These are phyloP conservation scores for Gymnosoma rotundatum DNA, from an alignment of 2,888 invertebrate genomes.

Conservation along the genomic window DNA sequence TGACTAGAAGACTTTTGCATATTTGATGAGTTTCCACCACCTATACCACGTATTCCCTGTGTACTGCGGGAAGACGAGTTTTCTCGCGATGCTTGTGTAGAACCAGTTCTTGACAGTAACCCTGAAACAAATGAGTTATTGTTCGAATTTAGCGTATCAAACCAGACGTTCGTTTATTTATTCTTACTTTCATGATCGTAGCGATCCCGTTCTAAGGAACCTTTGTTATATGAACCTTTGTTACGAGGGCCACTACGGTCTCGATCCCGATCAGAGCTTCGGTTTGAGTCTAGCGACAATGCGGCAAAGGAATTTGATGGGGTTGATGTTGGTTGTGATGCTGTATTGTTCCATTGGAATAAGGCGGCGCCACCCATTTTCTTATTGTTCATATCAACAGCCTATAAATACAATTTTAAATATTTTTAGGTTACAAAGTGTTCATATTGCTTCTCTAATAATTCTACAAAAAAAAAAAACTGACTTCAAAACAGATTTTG, in stretches of 20 bases:
- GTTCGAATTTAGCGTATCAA: background rate
- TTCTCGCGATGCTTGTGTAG: conserved; percentile 84
- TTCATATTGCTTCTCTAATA: no score
- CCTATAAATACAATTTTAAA: conserved; percentile 43
- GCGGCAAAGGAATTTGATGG: conserved; percentile 80
- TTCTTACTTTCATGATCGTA: conserved; percentile 75
- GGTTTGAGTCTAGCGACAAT: conserved; percentile 78
- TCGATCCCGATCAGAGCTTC: conserved; percentile 74
- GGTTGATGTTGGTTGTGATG: conserved; percentile 75
- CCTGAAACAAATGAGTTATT: conserved; percentile 69
- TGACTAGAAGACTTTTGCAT: conserved; percentile 81
- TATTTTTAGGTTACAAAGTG: no score
- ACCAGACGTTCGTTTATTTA: background rate
- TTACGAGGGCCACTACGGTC: conserved; percentile 79
- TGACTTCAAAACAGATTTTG: no score
- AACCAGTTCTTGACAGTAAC: conserved; percentile 84
- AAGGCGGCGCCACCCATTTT: conserved; percentile 79
- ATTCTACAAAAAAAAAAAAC: no score
- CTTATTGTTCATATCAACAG: conserved; percentile 77
- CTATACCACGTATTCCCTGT: conserved; percentile 75
- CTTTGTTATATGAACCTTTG: conserved; percentile 80
- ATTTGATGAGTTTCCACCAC: conserved; percentile 75
- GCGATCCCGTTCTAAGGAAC: conserved; percentile 80
- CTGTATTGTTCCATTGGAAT: conserved; percentile 77
- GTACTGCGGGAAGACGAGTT: conserved; percentile 79